These are phyloP conservation scores for Bujurquina vittata DNA, from an alignment of 2,113 vertebrate genomes.

Conservation along the genomic window DNA sequence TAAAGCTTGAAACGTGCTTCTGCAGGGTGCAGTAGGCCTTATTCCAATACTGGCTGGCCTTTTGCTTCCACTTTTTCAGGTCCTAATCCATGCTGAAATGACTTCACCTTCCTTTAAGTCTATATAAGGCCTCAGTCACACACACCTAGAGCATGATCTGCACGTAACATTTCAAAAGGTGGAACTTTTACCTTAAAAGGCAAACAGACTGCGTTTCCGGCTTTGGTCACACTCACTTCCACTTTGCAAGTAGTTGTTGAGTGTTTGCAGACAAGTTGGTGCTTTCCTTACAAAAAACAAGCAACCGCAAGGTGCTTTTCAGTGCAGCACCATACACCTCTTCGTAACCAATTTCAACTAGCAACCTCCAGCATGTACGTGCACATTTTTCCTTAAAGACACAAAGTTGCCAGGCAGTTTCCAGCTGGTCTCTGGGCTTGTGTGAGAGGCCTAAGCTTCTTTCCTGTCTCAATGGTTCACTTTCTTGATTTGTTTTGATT, in stretches of 20 bases:
- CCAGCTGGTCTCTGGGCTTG: neutral
- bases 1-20: no score
- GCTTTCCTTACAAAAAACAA: neutral
- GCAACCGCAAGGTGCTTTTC: no score
- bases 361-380: no score
- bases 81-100: neutral
- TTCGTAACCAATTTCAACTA: no score
- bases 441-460: neutral
- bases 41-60: neutral
- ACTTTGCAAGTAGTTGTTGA: neutral
- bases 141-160: neutral
- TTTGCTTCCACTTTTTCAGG: neutral
- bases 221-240: neutral
- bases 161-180: accelerated
- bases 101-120: neutral
- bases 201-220: neutral
- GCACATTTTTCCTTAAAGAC: neutral
- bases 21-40: neutral
- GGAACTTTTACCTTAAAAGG: neutral
- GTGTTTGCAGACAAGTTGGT: neutral
- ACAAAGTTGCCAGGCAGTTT: neutral
- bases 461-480: no score
- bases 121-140: neutral
- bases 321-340: no score
- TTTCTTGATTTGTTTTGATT: no score